Evolutionary conservation across 2,888 invertebrate species (phyloP), one percentile per base, ranked within the genome.

Genomic region (Mechanitis messenoides): DNA sequence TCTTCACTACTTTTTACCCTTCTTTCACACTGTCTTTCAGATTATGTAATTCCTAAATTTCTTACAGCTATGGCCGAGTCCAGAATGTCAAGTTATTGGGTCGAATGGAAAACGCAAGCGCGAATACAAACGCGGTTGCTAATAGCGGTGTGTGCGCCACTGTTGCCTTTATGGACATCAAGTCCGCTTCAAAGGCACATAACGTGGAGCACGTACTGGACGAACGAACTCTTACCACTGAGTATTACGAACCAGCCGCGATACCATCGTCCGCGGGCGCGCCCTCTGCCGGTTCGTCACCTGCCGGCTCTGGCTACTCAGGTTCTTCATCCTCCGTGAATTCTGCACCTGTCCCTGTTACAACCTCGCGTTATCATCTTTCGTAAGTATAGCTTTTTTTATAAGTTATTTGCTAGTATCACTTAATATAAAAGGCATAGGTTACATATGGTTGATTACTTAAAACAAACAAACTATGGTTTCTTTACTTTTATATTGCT

Each of bases 101-200:
- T 85, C 86, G 89, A 87, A 85, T 84, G 81, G 91, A 90, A 82
- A 89, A 82, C 85, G 84, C 87, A 84, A 85, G 79, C 87, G 80
- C 86, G 82, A 87, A 80, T 81, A 86, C 91, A 78, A 88, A 84
- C 78, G 87, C 87, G 74, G 85, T 86, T 77, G 84, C 90, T 73
- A 84, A 91, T 87, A 91, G 92, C 87, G 93, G 94, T 83, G 92
- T 94, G 86, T 95, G 95, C 91, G 96, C 96, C 87, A 95, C 96
- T 84, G 96, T 96, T 91, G 96, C 96, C 90, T 97, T 97, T 92
- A 97, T 97, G 94, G 97, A 98, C 92, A 97, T 97, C 92, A 96
- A 96, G 92, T 97, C 97, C 80, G 97, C 97, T 84, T 94, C 96
- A 83, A 97, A 97, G 91, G 96, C 97, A 74, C 96, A 97, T 90